phyloP scores from a whole-genome alignment of 2,888 invertebrate species.

The Lathronympha strigana region DNA sequence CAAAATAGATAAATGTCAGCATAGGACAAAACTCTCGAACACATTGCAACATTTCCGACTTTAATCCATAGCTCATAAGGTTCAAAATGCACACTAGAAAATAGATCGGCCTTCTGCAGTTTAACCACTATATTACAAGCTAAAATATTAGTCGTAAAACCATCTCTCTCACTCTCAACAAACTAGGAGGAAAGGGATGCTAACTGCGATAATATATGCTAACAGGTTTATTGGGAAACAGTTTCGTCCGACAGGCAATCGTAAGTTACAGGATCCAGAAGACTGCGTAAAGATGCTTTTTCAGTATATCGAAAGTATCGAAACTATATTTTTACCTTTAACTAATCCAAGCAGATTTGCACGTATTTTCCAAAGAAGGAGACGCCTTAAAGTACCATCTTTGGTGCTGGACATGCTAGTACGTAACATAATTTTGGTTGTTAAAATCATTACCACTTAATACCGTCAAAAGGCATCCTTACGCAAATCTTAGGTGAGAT shows the following conservation, averaged over 20 bases:
- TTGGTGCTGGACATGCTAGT: not conserved
- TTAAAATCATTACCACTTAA: not conserved
- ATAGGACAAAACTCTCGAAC: too few species aligned
- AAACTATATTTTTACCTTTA: not conserved
- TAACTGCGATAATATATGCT: not conserved
- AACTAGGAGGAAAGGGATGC: conserved; percentile 4
- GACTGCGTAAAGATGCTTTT: conserved; percentile 15
- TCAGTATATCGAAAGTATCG: not conserved
- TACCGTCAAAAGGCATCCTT: not conserved
- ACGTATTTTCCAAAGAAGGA: too few species aligned
- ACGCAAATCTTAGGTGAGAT: conserved; percentile 2
- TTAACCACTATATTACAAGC: conserved; percentile 14
- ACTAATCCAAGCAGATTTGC: too few species aligned
- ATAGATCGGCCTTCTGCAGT: conserved; percentile 14
- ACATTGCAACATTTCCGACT: not conserved
- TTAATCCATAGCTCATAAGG: not conserved
- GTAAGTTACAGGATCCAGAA: conserved; percentile 23
- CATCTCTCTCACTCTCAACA: conserved; percentile 9
- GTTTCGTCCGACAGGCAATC: conserved; percentile 26
- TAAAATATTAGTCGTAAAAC: conserved; percentile 10
- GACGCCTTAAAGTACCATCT: too few species aligned
- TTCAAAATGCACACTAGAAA: not conserved
- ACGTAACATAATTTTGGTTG: not conserved
- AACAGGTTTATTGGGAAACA: not conserved
- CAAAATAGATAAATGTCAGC: too few species aligned